Percentiles rank a stretch among this genome's conserved stretches.
phyloP scores from a whole-genome alignment of 2,113 vertebrate species.

The Dromas ardeola region DNA sequence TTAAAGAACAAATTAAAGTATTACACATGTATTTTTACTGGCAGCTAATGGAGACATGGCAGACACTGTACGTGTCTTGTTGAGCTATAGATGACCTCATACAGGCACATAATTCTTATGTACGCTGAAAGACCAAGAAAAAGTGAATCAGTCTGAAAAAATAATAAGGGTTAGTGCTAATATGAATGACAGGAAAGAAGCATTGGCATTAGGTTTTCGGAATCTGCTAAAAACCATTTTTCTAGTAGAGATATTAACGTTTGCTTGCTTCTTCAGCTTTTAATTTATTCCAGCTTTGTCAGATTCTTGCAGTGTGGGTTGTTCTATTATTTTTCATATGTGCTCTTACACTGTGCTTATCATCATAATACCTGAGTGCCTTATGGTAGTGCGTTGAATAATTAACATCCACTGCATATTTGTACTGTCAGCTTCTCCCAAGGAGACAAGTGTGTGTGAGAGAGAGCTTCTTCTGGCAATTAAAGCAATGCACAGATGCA shows the following conservation, averaged over 20 bases:
- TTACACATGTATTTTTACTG: background rate
- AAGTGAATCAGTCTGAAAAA: background rate
- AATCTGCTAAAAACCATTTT: background rate
- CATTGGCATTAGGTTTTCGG: background rate
- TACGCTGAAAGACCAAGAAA: background rate
- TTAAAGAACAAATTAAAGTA: background rate
- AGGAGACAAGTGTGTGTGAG: background rate
- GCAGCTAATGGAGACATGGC: background rate
- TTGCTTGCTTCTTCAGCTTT: background rate
- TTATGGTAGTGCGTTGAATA: background rate
- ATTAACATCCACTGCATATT: slow-evolving; percentile 29
- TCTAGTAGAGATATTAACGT: background rate
- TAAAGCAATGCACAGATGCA: background rate
- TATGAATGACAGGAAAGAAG: background rate
- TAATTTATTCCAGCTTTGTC: slow-evolving; percentile 18
- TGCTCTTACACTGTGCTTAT: background rate
- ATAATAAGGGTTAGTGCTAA: background rate
- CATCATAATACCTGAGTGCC: background rate
- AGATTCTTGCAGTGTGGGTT: background rate
- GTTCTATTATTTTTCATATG: background rate
- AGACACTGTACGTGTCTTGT: rapidly evolving
- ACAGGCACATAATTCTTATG: background rate
- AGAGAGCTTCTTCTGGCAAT: background rate
- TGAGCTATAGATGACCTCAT: background rate
- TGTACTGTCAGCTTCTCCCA: slow-evolving; percentile 15